Percentiles rank a stretch among this genome's conserved stretches.
These are phyloP conservation scores for Cavia porcellus DNA, from an alignment of 2,113 vertebrate species.

Conservation along the genomic window DNA sequence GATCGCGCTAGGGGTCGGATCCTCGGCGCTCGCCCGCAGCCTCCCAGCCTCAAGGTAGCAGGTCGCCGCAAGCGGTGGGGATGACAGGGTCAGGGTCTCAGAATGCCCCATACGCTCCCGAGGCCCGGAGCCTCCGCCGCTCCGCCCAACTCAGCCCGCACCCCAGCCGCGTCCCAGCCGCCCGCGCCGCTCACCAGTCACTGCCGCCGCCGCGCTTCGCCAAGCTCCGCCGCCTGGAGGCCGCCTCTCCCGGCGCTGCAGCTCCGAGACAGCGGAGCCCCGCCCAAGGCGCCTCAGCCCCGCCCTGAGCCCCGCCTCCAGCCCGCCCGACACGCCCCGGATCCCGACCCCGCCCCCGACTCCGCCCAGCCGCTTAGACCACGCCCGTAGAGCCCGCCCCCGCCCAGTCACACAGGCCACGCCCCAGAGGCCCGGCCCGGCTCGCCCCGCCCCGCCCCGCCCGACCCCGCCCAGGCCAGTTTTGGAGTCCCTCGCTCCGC, in stretches of 20 bases:
- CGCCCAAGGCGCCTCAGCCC: constrained; percentile 22
- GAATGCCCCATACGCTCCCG: not conserved
- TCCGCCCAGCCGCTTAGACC: not conserved
- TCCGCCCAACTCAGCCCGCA: not conserved
- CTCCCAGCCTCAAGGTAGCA: constrained; percentile 15
- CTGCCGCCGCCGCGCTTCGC: constrained; percentile 52
- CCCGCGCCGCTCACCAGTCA: constrained; percentile 43
- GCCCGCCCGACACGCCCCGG: not conserved
- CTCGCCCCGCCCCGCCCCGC: not conserved
- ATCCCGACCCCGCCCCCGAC: not conserved
- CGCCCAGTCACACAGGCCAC: not conserved
- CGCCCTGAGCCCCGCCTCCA: not conserved
- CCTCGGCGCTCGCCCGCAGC: not conserved
- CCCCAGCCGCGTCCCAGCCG: not conserved
- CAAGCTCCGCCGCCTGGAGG: constrained; percentile 55
- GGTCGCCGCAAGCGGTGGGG: not conserved
- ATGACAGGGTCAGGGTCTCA: not conserved
- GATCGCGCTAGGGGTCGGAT: not conserved
- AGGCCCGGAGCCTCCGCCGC: not conserved
- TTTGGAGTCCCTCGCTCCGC: too few relatives aligned
- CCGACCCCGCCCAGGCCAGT: not conserved
- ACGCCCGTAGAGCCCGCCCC: not conserved
- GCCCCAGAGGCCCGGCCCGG: not conserved
- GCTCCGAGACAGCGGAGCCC: constrained; percentile 58
- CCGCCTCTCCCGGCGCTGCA: constrained; percentile 64